Percentiles rank a stretch among this genome's conserved stretches.
Conservation (phyloP, 2,888 invertebrate species). For the Tubulanus polymorphus region DNA sequence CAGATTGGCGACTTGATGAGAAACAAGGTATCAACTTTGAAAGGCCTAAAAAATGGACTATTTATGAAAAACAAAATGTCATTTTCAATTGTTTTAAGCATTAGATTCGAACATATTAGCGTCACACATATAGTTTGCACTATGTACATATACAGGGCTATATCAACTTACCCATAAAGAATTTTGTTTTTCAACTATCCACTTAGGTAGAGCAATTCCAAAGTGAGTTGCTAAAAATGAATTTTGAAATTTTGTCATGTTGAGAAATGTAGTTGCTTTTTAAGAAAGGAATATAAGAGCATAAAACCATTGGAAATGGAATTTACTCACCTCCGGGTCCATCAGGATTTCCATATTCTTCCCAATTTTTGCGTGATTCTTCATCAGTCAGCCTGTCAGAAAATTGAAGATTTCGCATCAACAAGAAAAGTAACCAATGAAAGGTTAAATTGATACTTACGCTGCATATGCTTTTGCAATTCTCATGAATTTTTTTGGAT, state of each 20-base stretch:
- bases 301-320: not conserved
- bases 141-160: no score
- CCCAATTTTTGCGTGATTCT: constrained; percentile 95
- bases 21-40: no score
- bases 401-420: not conserved
- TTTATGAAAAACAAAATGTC: no score
- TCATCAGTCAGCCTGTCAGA: constrained; percentile 85
- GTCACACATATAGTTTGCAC: no score
- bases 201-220: constrained; percentile 97
- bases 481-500: constrained; percentile 96
- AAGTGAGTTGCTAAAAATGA: constrained; percentile 81
- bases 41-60: no score
- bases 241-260: not conserved
- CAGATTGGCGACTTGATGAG: no score
- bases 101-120: no score
- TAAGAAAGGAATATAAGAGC: not conserved
- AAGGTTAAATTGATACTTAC: constrained; percentile 33
- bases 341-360: constrained; percentile 98
- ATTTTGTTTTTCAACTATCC: constrained; percentile 99
- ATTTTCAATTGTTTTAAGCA: no score
- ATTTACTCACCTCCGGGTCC: constrained; percentile 74
- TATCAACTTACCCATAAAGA: constrained; percentile 79
- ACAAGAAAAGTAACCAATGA: not conserved
- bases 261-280: not conserved
- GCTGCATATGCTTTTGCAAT: constrained; percentile 79